These are phyloP conservation scores for Beris morrisii DNA, from an alignment of 2,888 invertebrate genomes.

Conservation along the genomic window DNA sequence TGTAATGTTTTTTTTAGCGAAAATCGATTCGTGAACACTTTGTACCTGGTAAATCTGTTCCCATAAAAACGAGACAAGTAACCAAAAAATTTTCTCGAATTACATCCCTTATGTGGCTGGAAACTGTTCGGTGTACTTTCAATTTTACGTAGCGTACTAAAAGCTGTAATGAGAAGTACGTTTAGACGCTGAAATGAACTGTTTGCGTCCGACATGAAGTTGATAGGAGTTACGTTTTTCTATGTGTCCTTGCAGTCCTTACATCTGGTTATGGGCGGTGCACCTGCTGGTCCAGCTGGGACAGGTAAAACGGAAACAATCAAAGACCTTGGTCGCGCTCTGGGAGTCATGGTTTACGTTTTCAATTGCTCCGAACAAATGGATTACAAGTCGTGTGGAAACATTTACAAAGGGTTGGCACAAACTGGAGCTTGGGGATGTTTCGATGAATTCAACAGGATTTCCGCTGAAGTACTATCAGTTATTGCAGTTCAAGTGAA, in stretches of 20 bases:
- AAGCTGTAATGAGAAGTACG: no score
- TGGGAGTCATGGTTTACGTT: constrained; percentile 96
- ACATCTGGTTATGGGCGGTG: constrained; percentile 93
- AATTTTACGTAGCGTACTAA: no score
- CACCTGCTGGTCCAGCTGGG: constrained; percentile 93
- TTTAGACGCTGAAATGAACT: no score
- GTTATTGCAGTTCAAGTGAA: constrained; percentile 96
- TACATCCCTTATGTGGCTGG: no score
- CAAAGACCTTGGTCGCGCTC: constrained; percentile 93
- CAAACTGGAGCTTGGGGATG: constrained; percentile 98
- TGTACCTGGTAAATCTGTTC: no score
- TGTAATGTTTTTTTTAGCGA: no score
- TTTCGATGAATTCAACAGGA: constrained; percentile 97
- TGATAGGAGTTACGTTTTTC: neutral
- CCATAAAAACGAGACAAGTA: no score
- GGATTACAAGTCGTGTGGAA: constrained; percentile 96
- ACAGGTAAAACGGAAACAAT: constrained; percentile 98
- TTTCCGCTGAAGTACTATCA: constrained; percentile 94
- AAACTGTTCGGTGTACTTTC: no score
- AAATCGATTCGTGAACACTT: no score
- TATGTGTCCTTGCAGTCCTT: constrained; percentile 61
- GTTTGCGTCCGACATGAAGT: neutral
- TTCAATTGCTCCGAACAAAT: constrained; percentile 98
- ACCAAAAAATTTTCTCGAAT: no score
- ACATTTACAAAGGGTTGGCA: constrained; percentile 91